Evolutionary conservation across 1,140 invertebrate genomes (phyloP).

Genomic region (Platorchestia sp.): DNA sequence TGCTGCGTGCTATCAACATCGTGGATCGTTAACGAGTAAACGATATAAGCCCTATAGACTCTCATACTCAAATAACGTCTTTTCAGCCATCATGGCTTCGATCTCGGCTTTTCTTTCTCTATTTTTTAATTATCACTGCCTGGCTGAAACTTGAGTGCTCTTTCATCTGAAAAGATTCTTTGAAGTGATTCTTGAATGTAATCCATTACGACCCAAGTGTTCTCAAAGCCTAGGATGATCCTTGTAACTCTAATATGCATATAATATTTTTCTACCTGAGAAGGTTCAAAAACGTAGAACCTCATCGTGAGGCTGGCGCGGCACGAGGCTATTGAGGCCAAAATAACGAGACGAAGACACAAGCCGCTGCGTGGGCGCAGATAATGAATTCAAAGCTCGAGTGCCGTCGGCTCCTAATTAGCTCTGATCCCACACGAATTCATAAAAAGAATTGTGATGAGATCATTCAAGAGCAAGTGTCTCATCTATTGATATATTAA

Average conservation of each 20-base stretch:
- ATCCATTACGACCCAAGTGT: neutral
- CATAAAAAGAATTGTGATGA: neutral
- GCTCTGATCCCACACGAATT: neutral
- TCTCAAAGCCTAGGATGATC: neutral
- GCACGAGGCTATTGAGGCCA: neutral
- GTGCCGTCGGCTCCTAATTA: neutral
- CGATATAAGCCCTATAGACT: too few relatives aligned
- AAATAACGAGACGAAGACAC: neutral
- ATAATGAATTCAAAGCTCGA: neutral
- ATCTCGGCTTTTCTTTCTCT: neutral
- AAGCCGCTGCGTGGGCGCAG: neutral
- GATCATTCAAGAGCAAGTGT: neutral
- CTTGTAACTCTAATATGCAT: neutral
- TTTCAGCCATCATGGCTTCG: neutral
- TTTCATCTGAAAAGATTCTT: neutral
- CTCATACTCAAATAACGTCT: too few relatives aligned
- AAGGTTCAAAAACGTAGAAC: neutral
- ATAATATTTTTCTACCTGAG: neutral
- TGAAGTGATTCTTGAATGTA: neutral
- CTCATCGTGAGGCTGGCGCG: neutral
- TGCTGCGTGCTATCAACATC: too few relatives aligned
- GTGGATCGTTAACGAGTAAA: too few relatives aligned
- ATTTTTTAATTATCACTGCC: neutral
- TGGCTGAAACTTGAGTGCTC: neutral
- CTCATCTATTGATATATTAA: neutral